These are phyloP conservation scores for Theretra japonica DNA, from an alignment of 2,888 invertebrate genomes.

Conservation along the genomic window DNA sequence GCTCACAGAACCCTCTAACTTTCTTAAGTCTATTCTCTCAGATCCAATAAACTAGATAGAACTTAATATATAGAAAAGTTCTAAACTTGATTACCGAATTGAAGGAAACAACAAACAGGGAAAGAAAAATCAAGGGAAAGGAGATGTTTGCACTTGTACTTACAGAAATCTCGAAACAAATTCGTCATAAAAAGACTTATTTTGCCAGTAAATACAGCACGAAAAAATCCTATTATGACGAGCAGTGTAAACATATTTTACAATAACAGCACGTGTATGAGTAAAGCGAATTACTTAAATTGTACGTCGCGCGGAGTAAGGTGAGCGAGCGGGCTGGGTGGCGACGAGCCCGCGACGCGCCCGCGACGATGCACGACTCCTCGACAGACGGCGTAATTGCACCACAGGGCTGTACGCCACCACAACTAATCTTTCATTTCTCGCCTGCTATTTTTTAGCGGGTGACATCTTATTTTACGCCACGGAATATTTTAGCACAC, in stretches of 20 bases:
- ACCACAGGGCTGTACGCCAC: conserved; percentile 54
- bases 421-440: conserved; percentile 67
- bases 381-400: conserved; percentile 59
- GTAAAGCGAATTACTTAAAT: conserved; percentile 48
- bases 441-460: conserved; percentile 62
- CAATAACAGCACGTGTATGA: conserved; percentile 40
- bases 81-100: conserved; percentile 73
- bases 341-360: neutral
- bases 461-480: conserved; percentile 71
- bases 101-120: conserved; percentile 73
- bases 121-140: conserved; percentile 70
- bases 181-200: conserved; percentile 46
- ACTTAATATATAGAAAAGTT: conserved; percentile 62
- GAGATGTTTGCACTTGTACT: conserved; percentile 64
- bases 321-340: conserved; percentile 38
- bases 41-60: conserved; percentile 54
- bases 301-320: conserved; percentile 28
- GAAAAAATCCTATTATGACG: conserved; percentile 36
- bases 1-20: conserved; percentile 19
- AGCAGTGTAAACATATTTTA: conserved; percentile 41
- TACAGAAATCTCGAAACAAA: conserved; percentile 64
- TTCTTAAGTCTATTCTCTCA: conserved; percentile 37
- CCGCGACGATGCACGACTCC: conserved; percentile 12
- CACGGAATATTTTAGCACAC: conserved; percentile 57
- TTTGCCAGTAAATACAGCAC: conserved; percentile 46